Base-by-base conservation (phyloP, 2,888 invertebrate genomes). In the Bellardia bayeri region DNA sequence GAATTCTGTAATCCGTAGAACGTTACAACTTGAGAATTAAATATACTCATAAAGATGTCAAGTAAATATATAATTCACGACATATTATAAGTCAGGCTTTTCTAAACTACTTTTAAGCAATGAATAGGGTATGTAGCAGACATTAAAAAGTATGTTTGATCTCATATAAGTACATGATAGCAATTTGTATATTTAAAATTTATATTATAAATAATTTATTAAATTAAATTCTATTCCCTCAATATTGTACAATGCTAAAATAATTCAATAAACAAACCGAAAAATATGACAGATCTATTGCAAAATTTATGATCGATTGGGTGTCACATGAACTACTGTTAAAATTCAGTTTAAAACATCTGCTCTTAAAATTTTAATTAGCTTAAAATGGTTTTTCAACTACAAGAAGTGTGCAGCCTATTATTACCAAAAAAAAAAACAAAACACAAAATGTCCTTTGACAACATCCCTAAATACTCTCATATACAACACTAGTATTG, bases 361-460 rank as follows among this genome's bases (percentile, higher is more conserved):
- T 87, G 87, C 80, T 61, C 11, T 51, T 54, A 1, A 66, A 71
- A 61, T 66, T 84, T 87, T 84, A 87, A 87, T 87, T 84, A 72
- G 61, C 16, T 83, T 86, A 56, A 80, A 75, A 86, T 51, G 42
- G 30, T 68, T 69, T 61, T 54, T 30, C 13, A 45, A 56, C 51
- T 30, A 54, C n/a, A 13, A 72, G 14, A 81, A 30, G 40, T 56
- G 54, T 42, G 45, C 49, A 78, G 13, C n/a, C n/a, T 42, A 71
- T 51, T 63, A 56, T 14, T 54, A 45, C 0, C 6, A 42, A 45
- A 37, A 68, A 13, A 16, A 16, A 30, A 16, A 56, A 63, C 66
- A 37, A 13, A 14, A 72, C 42, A 76, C 40, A 33, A 72, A 68
- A 72, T 84, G 56, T 79, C 66, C 79, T 66, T 68, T 61, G 14